Base-by-base conservation (phyloP, 1,140 invertebrate genomes). In the Penaeus vannamei region DNA sequence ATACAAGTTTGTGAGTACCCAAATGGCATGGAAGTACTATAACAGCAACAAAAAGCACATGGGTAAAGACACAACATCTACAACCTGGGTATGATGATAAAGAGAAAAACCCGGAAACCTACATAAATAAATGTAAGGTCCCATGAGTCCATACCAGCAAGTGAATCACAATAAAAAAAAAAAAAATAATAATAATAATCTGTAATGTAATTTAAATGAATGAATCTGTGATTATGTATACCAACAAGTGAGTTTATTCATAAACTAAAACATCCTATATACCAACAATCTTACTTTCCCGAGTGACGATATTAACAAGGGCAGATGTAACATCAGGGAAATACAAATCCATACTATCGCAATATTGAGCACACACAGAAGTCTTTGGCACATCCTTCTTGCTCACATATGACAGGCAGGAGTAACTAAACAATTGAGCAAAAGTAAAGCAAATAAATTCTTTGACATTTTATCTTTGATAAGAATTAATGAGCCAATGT, bases 331-430 rank as follows among this genome's bases (percentile, higher is more conserved):
- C 22, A 60, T 60, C 46, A 8, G 22, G 79, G 46, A 60, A 81
- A 81, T 59, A 60, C 22, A 81, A 42, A 69, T 62, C 62, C 69
- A 60, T 60, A 84, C 83, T 84, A 89, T 79, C 87, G 82, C 87
- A 84, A 79, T 77, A 89, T 89, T 89, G 87, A 89, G 87, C 87
- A 89, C 69, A 84, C 82, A 64, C 61, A 32, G 32, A 77, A 89
- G 66, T 89, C 87, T 89, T 89, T 89, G 87, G 87, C 87, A 89
- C 87, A 89, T 84, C 82, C 87, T 89, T 85, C 82, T 89, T 79
- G 69, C 87, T 89, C 87, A 79, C 82, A 86, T 64, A 79, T 86
- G 53, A 86, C 76, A 86, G 72, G 72, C 85, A 86, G 85, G 76
- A 62, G 76, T 86, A 85, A 85, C 85, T 83, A 84, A 60, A 77